Base-by-base conservation (phyloP, 2,113 vertebrate species). In the Solenodon paradoxus region DNA sequence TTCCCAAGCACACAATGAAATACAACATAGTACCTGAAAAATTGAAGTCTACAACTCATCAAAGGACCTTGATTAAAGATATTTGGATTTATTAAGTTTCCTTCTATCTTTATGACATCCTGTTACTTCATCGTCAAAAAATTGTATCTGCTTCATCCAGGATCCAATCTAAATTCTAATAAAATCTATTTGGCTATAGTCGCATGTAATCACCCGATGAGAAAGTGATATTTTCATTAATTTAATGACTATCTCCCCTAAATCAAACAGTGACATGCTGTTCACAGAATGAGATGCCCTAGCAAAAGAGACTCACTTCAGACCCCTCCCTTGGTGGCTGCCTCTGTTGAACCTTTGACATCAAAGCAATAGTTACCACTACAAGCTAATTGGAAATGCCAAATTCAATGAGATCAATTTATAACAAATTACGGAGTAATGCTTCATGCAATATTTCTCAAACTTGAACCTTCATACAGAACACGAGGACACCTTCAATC, bases 211-310 rank as follows among this genome's bases (percentile, higher is more conserved):
- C 88, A 83, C 68, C 49, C 0, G 38, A 51, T 10, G 35, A 38
- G 24, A 7, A 97, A 77, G 55, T 11, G 0, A 19, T 0, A 0
- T 35, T 90, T 83, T 45, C 51, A 3, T 63, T 45, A 38, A 35
- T 91, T 95, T 80, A 75, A 68, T 72, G 92, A 47, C 9, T 6
- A 12, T 0, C 63, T 97, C 59, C 64, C 9, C 17, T 26, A 0
- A 83, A 78, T 96, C 51, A 49, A 80, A 85, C 47, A 93, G 93
- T 78, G 96, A 7, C 64, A n/a, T 89, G 13, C 35, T 81, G 68
- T 59, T 85, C 92, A 90, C 80, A 96, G 93, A 91, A 90, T 69
- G 22, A 93, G 77, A 92, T 83, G 30, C 0, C 11, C 61, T 92
- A 95, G 96, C 83, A 35, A 81, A 81, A 63, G 28, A 47, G 71